Conservation (phyloP, 2,888 invertebrate species). For the Ectemnius continuus region DNA sequence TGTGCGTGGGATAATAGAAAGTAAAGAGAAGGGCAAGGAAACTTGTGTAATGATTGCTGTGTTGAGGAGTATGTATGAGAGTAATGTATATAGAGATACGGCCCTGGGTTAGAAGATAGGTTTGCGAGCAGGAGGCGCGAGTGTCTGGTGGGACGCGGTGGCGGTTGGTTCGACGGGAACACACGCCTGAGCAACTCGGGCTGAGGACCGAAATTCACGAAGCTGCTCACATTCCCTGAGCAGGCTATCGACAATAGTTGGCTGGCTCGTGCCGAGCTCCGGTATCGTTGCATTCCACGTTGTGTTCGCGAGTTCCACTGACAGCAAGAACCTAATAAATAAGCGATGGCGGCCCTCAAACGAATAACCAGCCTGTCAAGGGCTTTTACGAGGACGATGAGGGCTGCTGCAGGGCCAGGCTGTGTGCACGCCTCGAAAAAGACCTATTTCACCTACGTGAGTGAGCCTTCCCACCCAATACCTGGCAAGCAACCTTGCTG, state of each 20-base stretch:
- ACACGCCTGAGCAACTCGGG: background rate
- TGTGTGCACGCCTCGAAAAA: constrained; percentile 36
- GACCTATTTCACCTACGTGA: constrained; percentile 84
- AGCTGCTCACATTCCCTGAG: background rate
- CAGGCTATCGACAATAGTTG: background rate
- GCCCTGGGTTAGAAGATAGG: constrained; percentile 18
- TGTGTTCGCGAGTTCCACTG: constrained; percentile 26
- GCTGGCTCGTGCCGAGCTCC: constrained; percentile 1
- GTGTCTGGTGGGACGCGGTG: constrained; percentile 42
- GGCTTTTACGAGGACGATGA: constrained; percentile 60
- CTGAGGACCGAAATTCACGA: background rate
- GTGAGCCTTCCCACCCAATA: constrained; percentile 89
- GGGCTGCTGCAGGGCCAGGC: constrained; percentile 54
- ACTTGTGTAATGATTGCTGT: too few relatives aligned
- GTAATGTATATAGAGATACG: constrained; percentile 5
- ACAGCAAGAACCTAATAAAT: constrained; percentile 22
- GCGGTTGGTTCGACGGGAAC: constrained; percentile 36
- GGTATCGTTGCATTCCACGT: constrained; percentile 17
- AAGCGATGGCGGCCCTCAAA: constrained; percentile 70
- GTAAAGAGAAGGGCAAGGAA: too few relatives aligned
- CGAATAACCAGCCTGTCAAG: constrained; percentile 66
- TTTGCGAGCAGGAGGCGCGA: constrained; percentile 34
- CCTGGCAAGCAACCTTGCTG: constrained; percentile 86
- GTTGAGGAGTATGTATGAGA: too few relatives aligned
- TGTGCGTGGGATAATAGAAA: too few relatives aligned